phyloP scores from a whole-genome alignment of 2,888 invertebrate genomes.

The Syritta pipiens region DNA sequence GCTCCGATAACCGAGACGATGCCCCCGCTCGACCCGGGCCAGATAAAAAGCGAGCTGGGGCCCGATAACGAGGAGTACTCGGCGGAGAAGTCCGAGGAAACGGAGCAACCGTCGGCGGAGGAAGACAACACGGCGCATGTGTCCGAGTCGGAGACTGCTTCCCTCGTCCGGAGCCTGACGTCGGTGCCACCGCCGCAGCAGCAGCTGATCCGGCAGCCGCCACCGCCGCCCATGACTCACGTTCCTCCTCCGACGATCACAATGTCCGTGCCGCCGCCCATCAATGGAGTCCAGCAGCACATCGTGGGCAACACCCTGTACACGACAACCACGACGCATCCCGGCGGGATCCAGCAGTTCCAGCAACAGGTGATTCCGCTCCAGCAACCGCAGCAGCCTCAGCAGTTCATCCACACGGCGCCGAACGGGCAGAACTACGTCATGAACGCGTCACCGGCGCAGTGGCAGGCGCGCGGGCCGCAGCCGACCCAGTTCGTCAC shows the following conservation, averaged over 20 bases:
- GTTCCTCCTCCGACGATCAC: slow-evolving; percentile 62
- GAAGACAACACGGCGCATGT: slow-evolving; percentile 33
- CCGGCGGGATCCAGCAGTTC: slow-evolving; percentile 51
- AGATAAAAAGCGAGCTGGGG: slow-evolving; percentile 15
- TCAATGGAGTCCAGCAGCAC: slow-evolving; percentile 63
- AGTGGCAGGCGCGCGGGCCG: slow-evolving; percentile 52
- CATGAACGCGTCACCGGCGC: slow-evolving; percentile 53
- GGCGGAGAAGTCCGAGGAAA: slow-evolving; percentile 48
- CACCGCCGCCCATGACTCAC: slow-evolving; percentile 57
- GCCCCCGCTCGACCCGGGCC: slow-evolving; percentile 43
- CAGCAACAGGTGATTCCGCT: slow-evolving; percentile 59
- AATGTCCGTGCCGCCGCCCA: slow-evolving; percentile 62
- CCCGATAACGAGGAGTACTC: slow-evolving; percentile 48
- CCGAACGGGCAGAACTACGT: slow-evolving; percentile 62
- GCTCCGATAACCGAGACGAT: slow-evolving; percentile 41
- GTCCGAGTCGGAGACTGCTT: slow-evolving; percentile 24
- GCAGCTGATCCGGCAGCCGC: slow-evolving; percentile 50
- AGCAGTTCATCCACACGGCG: slow-evolving; percentile 61
- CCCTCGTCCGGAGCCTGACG: slow-evolving; percentile 40
- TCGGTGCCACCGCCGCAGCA: slow-evolving; percentile 56
- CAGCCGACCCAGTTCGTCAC: slow-evolving; percentile 58
- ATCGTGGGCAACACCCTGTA: slow-evolving; percentile 63
- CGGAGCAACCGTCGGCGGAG: slow-evolving; percentile 23
- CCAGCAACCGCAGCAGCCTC: slow-evolving; percentile 55
- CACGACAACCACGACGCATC: slow-evolving; percentile 58